phyloP scores from a whole-genome alignment of 1,140 invertebrate species.

The Brachystomella parvula region DNA sequence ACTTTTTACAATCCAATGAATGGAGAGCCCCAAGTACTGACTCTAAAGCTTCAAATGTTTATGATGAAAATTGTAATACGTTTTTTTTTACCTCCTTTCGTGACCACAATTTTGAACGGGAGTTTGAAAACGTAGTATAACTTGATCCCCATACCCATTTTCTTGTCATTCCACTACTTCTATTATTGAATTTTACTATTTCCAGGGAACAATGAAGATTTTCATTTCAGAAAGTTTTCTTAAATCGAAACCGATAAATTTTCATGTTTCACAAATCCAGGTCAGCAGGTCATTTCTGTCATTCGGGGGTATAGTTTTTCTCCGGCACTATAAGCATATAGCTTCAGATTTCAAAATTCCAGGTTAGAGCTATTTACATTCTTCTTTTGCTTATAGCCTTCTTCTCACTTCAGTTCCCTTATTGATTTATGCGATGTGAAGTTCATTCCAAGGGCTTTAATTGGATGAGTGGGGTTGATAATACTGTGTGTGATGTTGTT shows the following conservation, averaged over 20 bases:
- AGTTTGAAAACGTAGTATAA: not conserved
- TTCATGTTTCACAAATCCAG: not conserved
- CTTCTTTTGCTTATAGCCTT: not conserved
- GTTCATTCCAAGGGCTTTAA: not conserved
- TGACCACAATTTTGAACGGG: not conserved
- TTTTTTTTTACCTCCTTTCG: not conserved
- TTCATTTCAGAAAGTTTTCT: not conserved
- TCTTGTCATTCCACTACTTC: not conserved
- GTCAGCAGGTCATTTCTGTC: not conserved
- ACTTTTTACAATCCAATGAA: not conserved
- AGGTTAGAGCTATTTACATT: not conserved
- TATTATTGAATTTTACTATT: not conserved
- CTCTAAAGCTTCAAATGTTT: not conserved
- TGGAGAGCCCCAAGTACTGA: not conserved
- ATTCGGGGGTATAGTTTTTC: not conserved
- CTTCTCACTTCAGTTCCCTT: not conserved
- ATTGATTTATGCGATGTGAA: not conserved
- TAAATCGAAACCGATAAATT: not conserved
- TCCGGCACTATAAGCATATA: not conserved
- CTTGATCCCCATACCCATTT: not conserved
- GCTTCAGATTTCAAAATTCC: not conserved
- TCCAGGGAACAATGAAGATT: not conserved
- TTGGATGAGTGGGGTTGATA: not conserved
- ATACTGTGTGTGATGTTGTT: not conserved
- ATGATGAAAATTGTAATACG: not conserved